Base-by-base conservation (phyloP, 2,113 vertebrate species). In the Montifringilla adamsi region DNA sequence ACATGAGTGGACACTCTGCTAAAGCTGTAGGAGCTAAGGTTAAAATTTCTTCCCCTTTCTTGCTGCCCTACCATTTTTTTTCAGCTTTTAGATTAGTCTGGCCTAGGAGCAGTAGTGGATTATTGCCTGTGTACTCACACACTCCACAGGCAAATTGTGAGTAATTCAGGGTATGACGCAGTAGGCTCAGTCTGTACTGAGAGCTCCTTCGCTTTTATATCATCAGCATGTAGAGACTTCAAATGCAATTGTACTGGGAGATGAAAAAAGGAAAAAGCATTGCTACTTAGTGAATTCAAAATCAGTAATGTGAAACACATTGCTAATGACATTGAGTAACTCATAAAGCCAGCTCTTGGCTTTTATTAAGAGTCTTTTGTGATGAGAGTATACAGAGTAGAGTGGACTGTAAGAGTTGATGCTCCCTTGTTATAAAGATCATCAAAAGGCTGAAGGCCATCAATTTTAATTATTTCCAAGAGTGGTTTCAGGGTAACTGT, bases 401-500 rank as follows among this genome's bases (percentile, higher is more conserved):
- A 75, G 56, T 41, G 49, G 69, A 72, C 47, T 56, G 19, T 50
- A 63, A 55, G 56, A 69, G 20, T 8, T 55, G 19, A 35, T 44
- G 15, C 19, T 84, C 30, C 5, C 17, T 47, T 2, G 0, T 35
- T 67, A 41, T 47, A 67, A 78, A 90, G 68, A 92, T 75, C 77
- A 68, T 33, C 5, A 7, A 50, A 11, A 74, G 56, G 39, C 3
- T 3, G 28, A 89, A 87, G 17, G 22, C 43, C 70, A 87, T 60
- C 31, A 76, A 73, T 87, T 94, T 89, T 87, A 93, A 87, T 87
- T 91, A 82, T 87, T 87, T 90, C 43, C 26, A 43, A 69, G 44
- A 76, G n/a, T 52, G 8, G 24, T 82, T 94, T 84, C 92, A 93
- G 62, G 84, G 62, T 27, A 94, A 31, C 60, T 52, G 22, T 79